Percentiles rank a stretch among this genome's conserved stretches.
phyloP scores from a whole-genome alignment of 2,113 vertebrate genomes.

The Leucoraja erinaceus region DNA sequence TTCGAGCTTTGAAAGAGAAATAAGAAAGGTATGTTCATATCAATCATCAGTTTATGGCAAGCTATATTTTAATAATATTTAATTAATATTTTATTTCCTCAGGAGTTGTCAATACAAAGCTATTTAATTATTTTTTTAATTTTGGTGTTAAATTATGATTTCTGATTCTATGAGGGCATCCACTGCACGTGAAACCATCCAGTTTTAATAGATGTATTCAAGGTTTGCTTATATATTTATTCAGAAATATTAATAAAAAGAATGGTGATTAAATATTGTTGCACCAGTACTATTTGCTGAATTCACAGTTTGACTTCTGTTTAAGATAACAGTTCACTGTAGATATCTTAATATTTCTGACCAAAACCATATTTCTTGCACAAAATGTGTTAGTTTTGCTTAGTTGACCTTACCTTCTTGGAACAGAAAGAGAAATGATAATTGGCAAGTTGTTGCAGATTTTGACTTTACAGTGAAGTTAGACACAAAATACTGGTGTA shows the following conservation, averaged over 20 bases:
- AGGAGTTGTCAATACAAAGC: background rate
- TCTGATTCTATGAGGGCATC: background rate
- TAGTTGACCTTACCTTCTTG: background rate
- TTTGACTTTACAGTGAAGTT: background rate
- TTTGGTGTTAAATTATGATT: background rate
- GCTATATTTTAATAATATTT: too few relatives aligned
- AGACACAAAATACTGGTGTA: too few relatives aligned
- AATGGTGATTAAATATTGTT: background rate
- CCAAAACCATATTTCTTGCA: conserved; percentile 23
- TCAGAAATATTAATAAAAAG: too few relatives aligned
- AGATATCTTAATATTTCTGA: conserved; percentile 29
- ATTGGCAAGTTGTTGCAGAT: background rate
- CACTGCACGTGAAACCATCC: background rate
- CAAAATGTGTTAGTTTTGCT: background rate
- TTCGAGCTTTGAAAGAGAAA: conserved; percentile 70
- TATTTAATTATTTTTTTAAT: background rate
- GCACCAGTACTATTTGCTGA: background rate
- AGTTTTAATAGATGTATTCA: background rate
- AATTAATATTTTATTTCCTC: background rate
- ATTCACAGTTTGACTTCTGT: background rate
- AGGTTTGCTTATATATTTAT: background rate
- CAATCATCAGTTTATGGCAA: background rate
- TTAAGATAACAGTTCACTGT: background rate
- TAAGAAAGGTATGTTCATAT: conserved; percentile 62
- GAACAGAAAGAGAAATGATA: conserved; percentile 1